Percentiles rank a stretch among this genome's conserved stretches.
phyloP scores from a whole-genome alignment of 2,797 vertebrate species.

The Chiloscyllium punctatum region DNA sequence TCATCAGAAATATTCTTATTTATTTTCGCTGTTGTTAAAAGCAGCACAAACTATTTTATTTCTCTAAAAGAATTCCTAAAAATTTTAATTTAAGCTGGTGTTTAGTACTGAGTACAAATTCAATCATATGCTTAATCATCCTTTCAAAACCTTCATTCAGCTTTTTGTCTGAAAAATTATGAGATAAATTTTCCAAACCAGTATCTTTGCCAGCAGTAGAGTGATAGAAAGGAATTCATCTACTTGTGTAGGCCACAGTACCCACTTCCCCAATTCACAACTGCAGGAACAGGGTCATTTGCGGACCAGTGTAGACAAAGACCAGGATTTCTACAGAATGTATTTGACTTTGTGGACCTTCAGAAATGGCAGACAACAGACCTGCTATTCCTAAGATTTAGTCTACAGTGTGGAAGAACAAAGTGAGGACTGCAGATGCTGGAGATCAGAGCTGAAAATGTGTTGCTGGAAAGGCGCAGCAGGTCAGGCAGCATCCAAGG shows the following conservation, averaged over 20 bases:
- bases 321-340: no score
- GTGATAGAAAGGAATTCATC: background rate
- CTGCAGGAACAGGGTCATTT: background rate
- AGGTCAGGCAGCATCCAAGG: no score
- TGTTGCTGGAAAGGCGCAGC: no score
- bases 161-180: background rate
- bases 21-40: background rate
- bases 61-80: background rate
- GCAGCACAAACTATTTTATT: background rate
- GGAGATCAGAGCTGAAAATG: no score
- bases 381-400: no score
- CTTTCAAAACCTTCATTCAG: background rate
- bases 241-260: background rate
- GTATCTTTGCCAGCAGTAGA: background rate
- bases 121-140: background rate
- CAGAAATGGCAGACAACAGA: no score
- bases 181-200: background rate
- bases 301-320: no score
- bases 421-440: no score
- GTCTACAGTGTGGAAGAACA: no score
- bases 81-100: background rate
- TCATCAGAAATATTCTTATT: background rate
- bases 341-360: no score
- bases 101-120: background rate
- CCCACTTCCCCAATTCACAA: background rate